Percentiles rank a stretch among this genome's conserved stretches.
Evolutionary conservation across 2,797 vertebrate species (phyloP).

Genomic region (Acanthurus leucopareius): DNA sequence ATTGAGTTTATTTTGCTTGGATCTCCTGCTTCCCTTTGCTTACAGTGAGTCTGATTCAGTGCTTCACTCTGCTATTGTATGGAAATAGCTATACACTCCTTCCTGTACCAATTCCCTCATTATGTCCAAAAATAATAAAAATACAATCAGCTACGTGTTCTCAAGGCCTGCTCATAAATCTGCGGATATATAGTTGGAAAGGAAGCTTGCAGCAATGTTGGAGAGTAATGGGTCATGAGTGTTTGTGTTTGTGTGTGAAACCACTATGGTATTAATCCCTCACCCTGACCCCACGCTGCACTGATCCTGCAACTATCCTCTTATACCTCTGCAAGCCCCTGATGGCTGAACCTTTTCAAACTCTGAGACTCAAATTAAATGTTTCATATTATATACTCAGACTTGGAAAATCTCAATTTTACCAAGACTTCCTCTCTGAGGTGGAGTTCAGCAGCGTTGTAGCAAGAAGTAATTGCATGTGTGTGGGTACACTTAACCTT

Average conservation of each 20-base stretch:
- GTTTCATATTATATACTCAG: neutral
- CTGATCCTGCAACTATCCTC: slow-evolving; percentile 55
- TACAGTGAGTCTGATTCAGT: slow-evolving; percentile 42
- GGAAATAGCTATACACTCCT: slow-evolving; percentile 57
- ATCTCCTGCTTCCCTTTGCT: slow-evolving; percentile 37
- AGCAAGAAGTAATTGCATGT: slow-evolving; percentile 25
- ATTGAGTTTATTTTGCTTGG: slow-evolving; percentile 70
- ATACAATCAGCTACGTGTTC: slow-evolving; percentile 53
- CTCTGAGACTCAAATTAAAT: slow-evolving; percentile 2
- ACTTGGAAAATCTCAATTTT: neutral
- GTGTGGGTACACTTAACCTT: neutral
- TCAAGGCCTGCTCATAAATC: slow-evolving; percentile 49
- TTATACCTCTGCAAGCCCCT: slow-evolving; percentile 8
- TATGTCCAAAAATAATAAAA: slow-evolving; percentile 62
- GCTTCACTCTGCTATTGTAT: slow-evolving; percentile 56
- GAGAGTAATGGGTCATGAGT: slow-evolving; percentile 50
- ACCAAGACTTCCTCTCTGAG: slow-evolving; percentile 4
- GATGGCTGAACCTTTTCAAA: slow-evolving; percentile 19
- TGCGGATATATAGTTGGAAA: slow-evolving; percentile 21
- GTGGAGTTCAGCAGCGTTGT: slow-evolving; percentile 9
- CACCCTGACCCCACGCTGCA: slow-evolving; percentile 49
- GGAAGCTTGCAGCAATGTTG: slow-evolving; percentile 28
- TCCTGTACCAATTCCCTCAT: slow-evolving; percentile 27
- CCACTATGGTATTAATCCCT: slow-evolving; percentile 53
- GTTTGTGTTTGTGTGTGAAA: slow-evolving; percentile 58